Evolutionary conservation across 2,113 vertebrate genomes (phyloP), one percentile per base, ranked within the genome.

Genomic region (Rhynchopsitta pachyrhyncha): DNA sequence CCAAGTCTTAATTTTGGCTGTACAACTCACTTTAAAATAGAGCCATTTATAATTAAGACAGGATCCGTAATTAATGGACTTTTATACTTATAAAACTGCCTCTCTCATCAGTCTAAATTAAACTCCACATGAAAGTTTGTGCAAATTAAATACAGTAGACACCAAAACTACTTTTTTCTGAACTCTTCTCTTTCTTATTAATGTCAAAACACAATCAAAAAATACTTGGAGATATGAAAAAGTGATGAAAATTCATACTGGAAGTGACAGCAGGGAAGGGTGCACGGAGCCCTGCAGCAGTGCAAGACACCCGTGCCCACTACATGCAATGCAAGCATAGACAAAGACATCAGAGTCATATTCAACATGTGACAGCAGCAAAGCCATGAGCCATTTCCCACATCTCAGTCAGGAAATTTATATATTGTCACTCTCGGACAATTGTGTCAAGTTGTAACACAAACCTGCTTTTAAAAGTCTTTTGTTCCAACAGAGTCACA

Each of bases 91-190:
- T 96, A 96, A 96, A 96, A 75, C 93, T 96, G 90, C 90, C 82
- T 97, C 88, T 47, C 95, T 95, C 95, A 96, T 97, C 95, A 96
- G 95, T 97, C 93, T 95, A 96, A 97, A 97, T 97, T 96, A 96
- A 97, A 95, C 92, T 95, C 92, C 60, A 78, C 90, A 82, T 92
- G 93, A 96, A 97, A 94, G 95, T 92, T 93, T 47, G 62, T 57
- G 86, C 80, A 94, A 94, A 96, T 95, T 92, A 95, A 95, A 90
- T 84, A 86, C 82, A 70, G 82, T 47, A 81, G 90, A 95, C 7
- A 73, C 91, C 92, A 95, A 66, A 97, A 71, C 74, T 76, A 81
- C 62, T 92, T 83, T 95, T 95, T 74, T 74, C 88, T 10, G 4
- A 88, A 79, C 69, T 82, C 91, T 78, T 90, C 24, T 27, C 44